Evolutionary conservation across 2,797 vertebrate genomes (phyloP), one percentile per base, ranked within the genome.

Genomic region (Mormyrus proboscirostris): DNA sequence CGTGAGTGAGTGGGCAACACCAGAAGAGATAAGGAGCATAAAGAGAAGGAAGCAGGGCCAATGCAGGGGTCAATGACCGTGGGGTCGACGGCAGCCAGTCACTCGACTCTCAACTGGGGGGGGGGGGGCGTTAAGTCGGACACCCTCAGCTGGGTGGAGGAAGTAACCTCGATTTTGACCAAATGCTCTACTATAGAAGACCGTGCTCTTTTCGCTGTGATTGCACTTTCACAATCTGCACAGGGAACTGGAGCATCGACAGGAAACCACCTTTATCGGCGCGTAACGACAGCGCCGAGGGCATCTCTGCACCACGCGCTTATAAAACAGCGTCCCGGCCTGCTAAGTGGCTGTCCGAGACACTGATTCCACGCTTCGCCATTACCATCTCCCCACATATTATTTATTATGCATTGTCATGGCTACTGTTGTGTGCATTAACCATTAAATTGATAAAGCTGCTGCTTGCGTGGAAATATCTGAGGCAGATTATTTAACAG

Each of bases 261-360:
- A 95, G 95, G 95, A 96, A 95, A 95, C 95, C 94, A 95, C 93
- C 92, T 95, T 95, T 94, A 95, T 95, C 94, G 93, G 90, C 92
- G 92, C 93, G 92, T 91, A 90, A 51, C 92, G 89, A 84, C 91
- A 92, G 92, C 92, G 90, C 57, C 90, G 90, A 93, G 90, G 89
- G 65, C 44, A 33, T 50, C 57, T 92, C 88, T 90, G 86, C 88
- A 86, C 65, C 86, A 57, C 6, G 16, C 53, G 65, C 69, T 88
- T 62, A 84, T 86, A 88, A 47, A 89, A 88, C 3, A 19, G 76
- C 4, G 44, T 53, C 86, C 91, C 79, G 90, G 88, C 83, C 33
- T 79, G 50, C 82, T 76, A 88, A 14, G 89, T 59, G 14, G 41
- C 53, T 4, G 51, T 33, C 88, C 22, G 87, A 88, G 41, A 89